Percentiles rank a stretch among this genome's conserved stretches.
These are phyloP conservation scores for Pontoporia blainvillei DNA, from an alignment of 2,113 vertebrate genomes.

Conservation along the genomic window DNA sequence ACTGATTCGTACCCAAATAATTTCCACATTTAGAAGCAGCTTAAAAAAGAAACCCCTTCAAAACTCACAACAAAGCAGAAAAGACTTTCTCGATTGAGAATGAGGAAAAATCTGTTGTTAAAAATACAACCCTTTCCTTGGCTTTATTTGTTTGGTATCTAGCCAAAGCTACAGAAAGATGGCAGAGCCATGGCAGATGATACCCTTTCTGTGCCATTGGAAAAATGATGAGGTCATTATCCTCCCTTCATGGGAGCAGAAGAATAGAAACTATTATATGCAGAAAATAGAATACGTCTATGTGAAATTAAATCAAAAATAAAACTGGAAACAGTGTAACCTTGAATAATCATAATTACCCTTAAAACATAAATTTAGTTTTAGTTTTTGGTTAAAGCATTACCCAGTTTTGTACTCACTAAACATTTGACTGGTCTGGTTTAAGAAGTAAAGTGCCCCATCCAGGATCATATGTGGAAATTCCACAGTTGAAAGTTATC, in stretches of 20 bases:
- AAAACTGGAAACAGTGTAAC: neutral
- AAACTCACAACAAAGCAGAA: neutral
- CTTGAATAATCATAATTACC: neutral
- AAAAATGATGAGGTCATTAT: neutral
- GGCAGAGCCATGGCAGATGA: neutral
- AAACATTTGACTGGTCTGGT: neutral
- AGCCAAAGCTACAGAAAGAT: neutral
- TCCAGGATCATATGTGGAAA: neutral
- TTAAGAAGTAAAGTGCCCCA: neutral
- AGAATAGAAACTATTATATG: neutral
- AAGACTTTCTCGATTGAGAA: neutral
- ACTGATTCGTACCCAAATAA: conserved; percentile 18
- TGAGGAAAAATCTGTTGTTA: neutral
- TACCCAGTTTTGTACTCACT: neutral
- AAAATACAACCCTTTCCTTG: neutral
- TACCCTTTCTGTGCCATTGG: neutral
- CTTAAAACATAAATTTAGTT: neutral
- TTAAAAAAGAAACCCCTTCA: neutral
- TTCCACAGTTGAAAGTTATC: neutral
- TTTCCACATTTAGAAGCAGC: neutral
- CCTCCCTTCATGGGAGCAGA: neutral
- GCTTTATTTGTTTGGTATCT: neutral
- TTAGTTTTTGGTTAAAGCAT: neutral
- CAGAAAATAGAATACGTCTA: neutral
- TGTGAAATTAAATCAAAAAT: neutral